Evolutionary conservation across 2,797 vertebrate genomes (phyloP), one percentile per base, ranked within the genome.

Genomic region (Spinibarbus caldwelli): DNA sequence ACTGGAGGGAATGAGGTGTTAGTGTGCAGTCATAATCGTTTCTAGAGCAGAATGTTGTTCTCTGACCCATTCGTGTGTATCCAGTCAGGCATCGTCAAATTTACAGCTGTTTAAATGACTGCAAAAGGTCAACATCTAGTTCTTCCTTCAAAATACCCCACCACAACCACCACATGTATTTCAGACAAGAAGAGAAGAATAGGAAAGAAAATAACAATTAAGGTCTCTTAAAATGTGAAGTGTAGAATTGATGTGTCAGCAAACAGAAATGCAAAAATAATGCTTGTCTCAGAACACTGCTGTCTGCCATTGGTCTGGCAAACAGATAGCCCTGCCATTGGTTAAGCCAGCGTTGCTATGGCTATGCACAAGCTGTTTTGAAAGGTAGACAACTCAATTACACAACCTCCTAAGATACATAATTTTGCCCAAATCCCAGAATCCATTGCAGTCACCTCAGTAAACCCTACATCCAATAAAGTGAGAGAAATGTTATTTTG

Each of bases 31-130:
- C 47, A 41, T 54, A 41, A 43, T 10, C 14, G 3, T 71, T 52
- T 81, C 47, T 70, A 34, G 10, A 81, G 47, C 5, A 38, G 31
- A 52, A 54, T 57, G 34, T 67, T 70, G 15, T 81, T 81, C 67
- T 81, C 34, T 81, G 80, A 81, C 66, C 80, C 8, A 38, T 81
- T 43, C 45, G 57, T n/a, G 45, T 80, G 45, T 70, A 54, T 70
- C 47, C 45, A 81, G 62, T 81, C 43, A 52, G 62, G 45, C 66
- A 80, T 6, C 6, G 17, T 26, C 62, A 67, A 62, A 80, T 67
- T 12, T 66, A 66, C 15, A 64, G 59, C 31, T 52, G 21, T 57
- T 52, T 81, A 70, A 54, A n/a, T 12, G 31, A 71, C 67, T 82
- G 41, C 8, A 41, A 82, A 81, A 82, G 45, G 47, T 71, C 66